phyloP scores from a whole-genome alignment of 2,113 vertebrate species.

The Oxygymnocypris stewartii region DNA sequence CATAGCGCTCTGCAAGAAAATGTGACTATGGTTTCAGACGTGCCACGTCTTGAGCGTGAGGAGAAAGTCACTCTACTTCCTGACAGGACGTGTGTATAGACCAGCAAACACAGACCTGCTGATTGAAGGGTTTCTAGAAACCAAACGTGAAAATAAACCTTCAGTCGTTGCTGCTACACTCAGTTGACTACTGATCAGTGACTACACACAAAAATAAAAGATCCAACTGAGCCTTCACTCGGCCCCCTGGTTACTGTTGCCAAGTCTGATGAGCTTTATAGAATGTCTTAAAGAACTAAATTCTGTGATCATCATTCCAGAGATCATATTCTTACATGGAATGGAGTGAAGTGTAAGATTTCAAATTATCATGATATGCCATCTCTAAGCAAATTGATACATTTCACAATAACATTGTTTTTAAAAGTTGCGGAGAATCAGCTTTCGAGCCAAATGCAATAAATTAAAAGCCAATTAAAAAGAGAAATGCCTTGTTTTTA shows the following conservation, averaged over 20 bases:
- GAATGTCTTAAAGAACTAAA: background rate
- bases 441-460: background rate
- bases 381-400: background rate
- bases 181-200: too few relatives aligned
- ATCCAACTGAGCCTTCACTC: background rate
- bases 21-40: background rate
- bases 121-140: slow-evolving; percentile 12
- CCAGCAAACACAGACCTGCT: background rate
- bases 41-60: background rate
- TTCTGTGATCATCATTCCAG: background rate
- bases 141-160: background rate
- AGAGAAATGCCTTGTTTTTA: background rate
- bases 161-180: background rate
- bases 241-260: background rate
- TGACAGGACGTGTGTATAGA: background rate
- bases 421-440: background rate
- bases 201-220: background rate
- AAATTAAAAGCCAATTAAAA: too few relatives aligned
- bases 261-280: background rate
- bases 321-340: background rate
- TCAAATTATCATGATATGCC: background rate
- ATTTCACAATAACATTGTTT: background rate
- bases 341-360: background rate
- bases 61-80: slow-evolving; percentile 21
- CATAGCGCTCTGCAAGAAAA: background rate